phyloP scores from a whole-genome alignment of 2,797 vertebrate genomes.

The Odontamblyopus rebecca region DNA sequence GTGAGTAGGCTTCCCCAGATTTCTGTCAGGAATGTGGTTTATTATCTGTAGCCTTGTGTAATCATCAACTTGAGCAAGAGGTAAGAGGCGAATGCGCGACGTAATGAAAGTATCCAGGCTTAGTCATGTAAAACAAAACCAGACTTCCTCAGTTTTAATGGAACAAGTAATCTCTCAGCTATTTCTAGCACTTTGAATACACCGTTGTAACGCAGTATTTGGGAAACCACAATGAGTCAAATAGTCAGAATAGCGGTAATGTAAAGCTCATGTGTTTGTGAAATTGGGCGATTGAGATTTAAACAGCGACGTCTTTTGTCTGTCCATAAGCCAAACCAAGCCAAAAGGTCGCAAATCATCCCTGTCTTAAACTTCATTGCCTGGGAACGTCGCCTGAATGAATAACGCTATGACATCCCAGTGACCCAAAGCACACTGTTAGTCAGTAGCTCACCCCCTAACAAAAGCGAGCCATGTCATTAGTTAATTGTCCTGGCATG shows the following conservation, averaged over 20 bases:
- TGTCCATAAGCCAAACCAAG: neutral
- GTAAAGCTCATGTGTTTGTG: neutral
- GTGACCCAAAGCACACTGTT: slow-evolving; percentile 28
- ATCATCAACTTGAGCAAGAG: neutral
- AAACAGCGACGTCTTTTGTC: neutral
- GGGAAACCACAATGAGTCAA: neutral
- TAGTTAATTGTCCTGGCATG: slow-evolving; percentile 7
- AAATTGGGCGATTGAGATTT: neutral
- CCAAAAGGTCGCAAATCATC: neutral
- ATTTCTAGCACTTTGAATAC: neutral
- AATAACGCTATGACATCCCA: slow-evolving; percentile 5
- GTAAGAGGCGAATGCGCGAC: neutral
- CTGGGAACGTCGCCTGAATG: slow-evolving; percentile 16
- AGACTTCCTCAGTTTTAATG: neutral
- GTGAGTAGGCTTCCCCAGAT: neutral
- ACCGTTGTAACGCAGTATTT: neutral
- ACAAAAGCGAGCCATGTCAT: slow-evolving; percentile 5
- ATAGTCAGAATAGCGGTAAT: neutral
- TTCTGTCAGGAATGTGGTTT: neutral
- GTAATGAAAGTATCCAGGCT: neutral
- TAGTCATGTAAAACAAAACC: slow-evolving; percentile 8
- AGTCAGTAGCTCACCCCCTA: slow-evolving; percentile 9
- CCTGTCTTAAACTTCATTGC: slow-evolving; percentile 5
- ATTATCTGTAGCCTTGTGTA: neutral
- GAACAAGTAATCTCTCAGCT: neutral